These are phyloP conservation scores for Lepidochitona cinerea DNA, from an alignment of 2,888 invertebrate genomes.

Conservation along the genomic window DNA sequence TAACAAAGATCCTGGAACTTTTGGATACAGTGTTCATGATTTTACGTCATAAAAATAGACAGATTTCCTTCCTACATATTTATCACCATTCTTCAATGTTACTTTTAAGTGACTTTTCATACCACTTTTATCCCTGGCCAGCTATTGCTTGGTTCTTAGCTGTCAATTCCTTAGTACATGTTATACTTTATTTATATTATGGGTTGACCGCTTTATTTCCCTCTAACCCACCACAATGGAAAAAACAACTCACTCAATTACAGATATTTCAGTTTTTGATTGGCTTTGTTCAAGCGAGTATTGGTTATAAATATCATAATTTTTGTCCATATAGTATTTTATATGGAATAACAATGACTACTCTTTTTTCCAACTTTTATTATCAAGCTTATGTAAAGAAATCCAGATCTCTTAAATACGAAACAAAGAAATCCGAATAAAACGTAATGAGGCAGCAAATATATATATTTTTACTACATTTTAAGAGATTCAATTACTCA, in stretches of 20 bases:
- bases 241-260: constrained; percentile 62
- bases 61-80: constrained; percentile 67
- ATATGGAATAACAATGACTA: constrained; percentile 62
- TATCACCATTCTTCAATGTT: constrained; percentile 69
- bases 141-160: constrained; percentile 57
- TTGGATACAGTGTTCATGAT: constrained; percentile 70
- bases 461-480: too few species aligned
- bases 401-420: constrained; percentile 9
- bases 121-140: constrained; percentile 58
- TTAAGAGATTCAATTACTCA: too few species aligned
- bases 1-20: constrained; percentile 63
- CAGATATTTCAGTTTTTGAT: constrained; percentile 66
- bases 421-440: too few species aligned
- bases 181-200: constrained; percentile 65
- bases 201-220: constrained; percentile 54
- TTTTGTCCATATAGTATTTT: constrained; percentile 67
- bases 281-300: constrained; percentile 50
- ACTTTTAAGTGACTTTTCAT: constrained; percentile 59
- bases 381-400: constrained; percentile 53
- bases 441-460: too few species aligned
- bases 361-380: constrained; percentile 66
- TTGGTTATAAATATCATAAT: constrained; percentile 61
- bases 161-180: constrained; percentile 65
- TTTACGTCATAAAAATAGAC: constrained; percentile 59
- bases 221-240: constrained; percentile 58